Conservation (phyloP, 1,140 invertebrate species). For the Caligus rogercresseyi region DNA sequence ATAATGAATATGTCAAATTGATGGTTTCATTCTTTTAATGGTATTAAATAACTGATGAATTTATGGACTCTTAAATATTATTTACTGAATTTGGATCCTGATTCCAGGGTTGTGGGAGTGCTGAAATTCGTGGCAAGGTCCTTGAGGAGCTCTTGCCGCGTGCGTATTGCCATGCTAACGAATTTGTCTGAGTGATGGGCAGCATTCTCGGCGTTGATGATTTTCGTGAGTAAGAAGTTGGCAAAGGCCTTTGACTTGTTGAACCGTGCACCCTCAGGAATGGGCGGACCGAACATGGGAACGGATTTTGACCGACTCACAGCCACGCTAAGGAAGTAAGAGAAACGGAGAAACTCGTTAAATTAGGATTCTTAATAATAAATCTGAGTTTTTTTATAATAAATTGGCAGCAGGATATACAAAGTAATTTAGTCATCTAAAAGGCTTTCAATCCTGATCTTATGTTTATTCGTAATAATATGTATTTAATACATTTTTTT, state of each 20-base stretch:
- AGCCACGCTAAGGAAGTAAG: slow-evolving; percentile 45
- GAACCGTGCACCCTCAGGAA: slow-evolving; percentile 62
- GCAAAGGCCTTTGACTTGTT: slow-evolving; percentile 72
- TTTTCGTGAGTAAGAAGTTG: slow-evolving; percentile 81
- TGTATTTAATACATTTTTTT: no score
- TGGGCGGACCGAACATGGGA: slow-evolving; percentile 81
- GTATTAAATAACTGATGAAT: no score
- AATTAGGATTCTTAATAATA: slow-evolving; percentile 10
- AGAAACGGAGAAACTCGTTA: slow-evolving; percentile 7
- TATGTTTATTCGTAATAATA: no score
- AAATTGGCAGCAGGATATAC: no score
- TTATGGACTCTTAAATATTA: slow-evolving; percentile 25
- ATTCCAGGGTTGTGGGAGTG: slow-evolving; percentile 58
- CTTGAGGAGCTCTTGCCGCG: slow-evolving; percentile 85
- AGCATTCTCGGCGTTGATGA: slow-evolving; percentile 94
- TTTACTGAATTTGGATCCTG: slow-evolving; percentile 75
- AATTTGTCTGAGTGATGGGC: slow-evolving; percentile 68
- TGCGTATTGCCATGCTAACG: slow-evolving; percentile 86
- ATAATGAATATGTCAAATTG: no score
- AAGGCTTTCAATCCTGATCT: no score
- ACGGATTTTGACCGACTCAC: slow-evolving; percentile 88
- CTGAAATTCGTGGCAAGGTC: slow-evolving; percentile 66
- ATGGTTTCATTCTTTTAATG: no score
- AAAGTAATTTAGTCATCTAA: no score
- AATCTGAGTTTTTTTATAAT: no score